Base-by-base conservation (phyloP, 1,140 invertebrate genomes). In the Phymastichus coffea region DNA sequence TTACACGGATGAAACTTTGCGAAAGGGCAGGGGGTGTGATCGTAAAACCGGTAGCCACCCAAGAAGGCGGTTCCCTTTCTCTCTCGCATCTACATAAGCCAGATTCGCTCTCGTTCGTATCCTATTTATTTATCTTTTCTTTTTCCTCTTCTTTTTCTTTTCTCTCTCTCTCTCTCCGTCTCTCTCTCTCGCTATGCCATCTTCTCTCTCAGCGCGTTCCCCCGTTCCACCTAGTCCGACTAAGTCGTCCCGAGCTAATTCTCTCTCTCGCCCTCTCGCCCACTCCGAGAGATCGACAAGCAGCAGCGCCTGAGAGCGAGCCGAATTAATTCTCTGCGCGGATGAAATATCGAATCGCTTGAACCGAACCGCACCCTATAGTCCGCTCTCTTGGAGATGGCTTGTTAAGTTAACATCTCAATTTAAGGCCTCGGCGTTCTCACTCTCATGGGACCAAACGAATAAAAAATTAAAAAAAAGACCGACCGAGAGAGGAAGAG, bases 31-130 rank as follows among this genome's bases (percentile, higher is more conserved):
- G 61, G 66, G 61, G 68, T 64, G 44, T 61, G 57, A 43, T 62
- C 48, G 59, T 55, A 64, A 69, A 75, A 75, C 73, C 73, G 73
- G 73, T 77, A 74, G 64, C 73, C 73, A 74, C 71, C 72, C 71
- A 74, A 70, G 72, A 73, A 76, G 71, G 70, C 72, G 70, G 70
- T 70, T 67, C 70, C 67, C 69, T 75, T 74, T 73, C 71, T 71
- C 61, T 63, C 64, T 46, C 60, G 56, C 63, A 61, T 64, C n/a
- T n/a, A n/a, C n/a, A n/a, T n/a, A n/a, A n/a, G 66, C 51, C 64
- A 68, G 65, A 72, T 72, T 70, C 70, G 70, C 63, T 61, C 49
- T 47, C 22, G 12, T n/a, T n/a, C n/a, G n/a, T n/a, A n/a, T n/a
- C n/a, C n/a, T n/a, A n/a, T n/a, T n/a, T n/a, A n/a, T 4, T 28